A percentile compares a stretch with the other conserved stretches of the same genome.
phyloP scores from a whole-genome alignment of 2,888 invertebrate species.

The Rhagonycha fulva region DNA sequence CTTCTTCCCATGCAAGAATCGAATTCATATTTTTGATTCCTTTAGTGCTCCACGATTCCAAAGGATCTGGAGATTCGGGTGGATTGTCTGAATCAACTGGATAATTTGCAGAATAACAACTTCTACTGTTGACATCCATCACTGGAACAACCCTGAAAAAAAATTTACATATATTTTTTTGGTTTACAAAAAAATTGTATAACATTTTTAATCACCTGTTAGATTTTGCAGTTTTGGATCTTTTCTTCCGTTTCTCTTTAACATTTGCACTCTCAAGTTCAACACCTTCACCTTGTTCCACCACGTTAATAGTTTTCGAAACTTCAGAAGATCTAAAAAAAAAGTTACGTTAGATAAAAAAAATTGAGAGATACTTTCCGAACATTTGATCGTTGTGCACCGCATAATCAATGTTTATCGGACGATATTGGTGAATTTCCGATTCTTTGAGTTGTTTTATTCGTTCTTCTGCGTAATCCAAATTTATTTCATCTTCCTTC shows the following conservation, averaged over 20 bases:
- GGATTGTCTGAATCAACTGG: constrained; percentile 42
- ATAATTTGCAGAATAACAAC: constrained; percentile 53
- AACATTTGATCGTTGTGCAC: constrained; percentile 45
- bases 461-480: constrained; percentile 48
- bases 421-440: constrained; percentile 41
- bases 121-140: constrained; percentile 43
- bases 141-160: constrained; percentile 58
- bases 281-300: constrained; percentile 44
- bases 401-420: constrained; percentile 48
- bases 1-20: constrained; percentile 67
- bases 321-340: constrained; percentile 29
- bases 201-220: constrained; percentile 44
- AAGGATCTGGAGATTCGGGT: constrained; percentile 61
- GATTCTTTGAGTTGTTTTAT: constrained; percentile 46
- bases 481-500: constrained; percentile 27
- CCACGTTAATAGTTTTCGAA: constrained; percentile 35
- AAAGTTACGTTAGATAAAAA: neutral
- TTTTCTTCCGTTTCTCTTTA: constrained; percentile 45
- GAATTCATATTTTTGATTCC: constrained; percentile 73
- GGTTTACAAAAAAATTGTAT: constrained; percentile 7
- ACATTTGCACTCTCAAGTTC: constrained; percentile 43
- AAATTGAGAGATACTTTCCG: constrained; percentile 17
- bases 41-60: constrained; percentile 76
- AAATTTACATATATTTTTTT: neutral
- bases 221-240: constrained; percentile 49